Conservation (phyloP, 2,113 vertebrate species). For the Rhynchomys soricoides region DNA sequence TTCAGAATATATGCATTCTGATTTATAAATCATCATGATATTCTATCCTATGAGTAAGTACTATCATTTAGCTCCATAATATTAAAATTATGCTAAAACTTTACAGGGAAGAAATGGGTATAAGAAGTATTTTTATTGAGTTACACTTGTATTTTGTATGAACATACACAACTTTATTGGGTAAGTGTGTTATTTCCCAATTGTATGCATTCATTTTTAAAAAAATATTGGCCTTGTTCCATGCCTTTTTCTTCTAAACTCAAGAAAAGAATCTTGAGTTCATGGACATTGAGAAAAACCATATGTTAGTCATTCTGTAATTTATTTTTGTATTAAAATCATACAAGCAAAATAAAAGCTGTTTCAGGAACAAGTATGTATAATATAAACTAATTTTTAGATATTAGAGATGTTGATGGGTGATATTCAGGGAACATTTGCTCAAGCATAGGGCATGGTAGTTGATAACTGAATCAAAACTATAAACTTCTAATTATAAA, state of each 20-base stretch:
- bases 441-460: not conserved
- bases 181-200: not conserved
- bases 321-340: slow-evolving; percentile 36
- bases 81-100: slow-evolving; percentile 37
- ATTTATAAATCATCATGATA: not conserved
- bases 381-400: not conserved
- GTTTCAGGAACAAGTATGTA: not conserved
- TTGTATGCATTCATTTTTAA: not conserved
- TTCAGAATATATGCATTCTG: not conserved
- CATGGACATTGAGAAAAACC: not conserved
- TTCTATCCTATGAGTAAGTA: slow-evolving; percentile 19
- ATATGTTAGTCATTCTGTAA: not conserved
- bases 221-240: not conserved
- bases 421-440: not conserved
- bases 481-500: not conserved
- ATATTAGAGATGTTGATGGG: not conserved
- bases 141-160: slow-evolving; percentile 15
- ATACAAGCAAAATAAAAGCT: not conserved
- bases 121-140: not conserved
- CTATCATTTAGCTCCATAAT: not conserved
- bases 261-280: not conserved
- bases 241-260: not conserved
- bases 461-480: not conserved
- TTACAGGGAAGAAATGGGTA: not conserved
- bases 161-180: slow-evolving; percentile 21